Evolutionary conservation across 2,888 invertebrate genomes (phyloP).

Genomic region (Lasioglossum malachurum): DNA sequence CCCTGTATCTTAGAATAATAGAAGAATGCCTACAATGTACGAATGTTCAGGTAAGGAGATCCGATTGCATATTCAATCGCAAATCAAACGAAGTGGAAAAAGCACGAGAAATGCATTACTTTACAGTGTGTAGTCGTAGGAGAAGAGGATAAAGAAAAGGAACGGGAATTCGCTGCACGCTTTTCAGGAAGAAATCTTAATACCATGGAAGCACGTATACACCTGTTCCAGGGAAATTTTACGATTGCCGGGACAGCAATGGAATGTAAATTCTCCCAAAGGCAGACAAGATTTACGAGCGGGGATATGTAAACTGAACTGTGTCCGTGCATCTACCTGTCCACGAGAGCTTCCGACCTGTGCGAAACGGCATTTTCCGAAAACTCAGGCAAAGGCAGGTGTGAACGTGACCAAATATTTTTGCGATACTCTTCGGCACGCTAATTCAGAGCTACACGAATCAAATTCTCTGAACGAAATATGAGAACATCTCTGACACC

Average conservation of each 20-base stretch:
- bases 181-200: conserved; percentile 36
- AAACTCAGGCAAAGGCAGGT: conserved; percentile 44
- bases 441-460: background rate
- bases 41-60: background rate
- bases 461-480: background rate
- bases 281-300: conserved; percentile 63
- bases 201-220: conserved; percentile 32
- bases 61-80: background rate
- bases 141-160: background rate
- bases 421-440: background rate
- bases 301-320: conserved; percentile 40
- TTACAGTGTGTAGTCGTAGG: background rate
- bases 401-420: conserved; percentile 33
- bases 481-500: background rate
- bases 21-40: background rate
- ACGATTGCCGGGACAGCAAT: conserved; percentile 50
- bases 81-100: background rate
- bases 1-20: background rate
- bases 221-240: conserved; percentile 61
- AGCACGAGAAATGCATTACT: background rate
- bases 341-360: conserved; percentile 15
- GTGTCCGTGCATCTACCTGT: conserved; percentile 50
- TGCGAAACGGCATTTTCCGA: conserved; percentile 37
- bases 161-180: background rate
- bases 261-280: conserved; percentile 66